Conservation (phyloP, 2,888 invertebrate genomes). For the Nezara viridula region DNA sequence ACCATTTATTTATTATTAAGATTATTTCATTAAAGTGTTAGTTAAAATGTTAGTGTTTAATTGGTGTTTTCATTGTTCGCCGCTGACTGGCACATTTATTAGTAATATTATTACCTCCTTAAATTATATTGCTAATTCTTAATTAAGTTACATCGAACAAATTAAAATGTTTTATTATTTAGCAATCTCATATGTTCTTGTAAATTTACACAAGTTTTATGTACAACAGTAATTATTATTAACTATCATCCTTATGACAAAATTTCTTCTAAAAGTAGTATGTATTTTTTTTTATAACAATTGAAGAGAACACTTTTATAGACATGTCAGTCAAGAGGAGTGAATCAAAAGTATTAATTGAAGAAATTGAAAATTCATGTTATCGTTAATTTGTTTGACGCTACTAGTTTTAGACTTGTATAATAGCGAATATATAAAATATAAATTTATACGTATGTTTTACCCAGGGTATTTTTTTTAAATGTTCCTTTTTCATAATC, state of each 20-base stretch:
- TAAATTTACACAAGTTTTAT: not conserved
- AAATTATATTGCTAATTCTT: too few relatives aligned
- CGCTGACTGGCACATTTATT: too few relatives aligned
- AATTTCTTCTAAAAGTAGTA: not conserved
- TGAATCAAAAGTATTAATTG: not conserved
- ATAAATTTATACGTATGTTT: slow-evolving; percentile 17
- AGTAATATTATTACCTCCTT: too few relatives aligned
- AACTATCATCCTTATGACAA: not conserved
- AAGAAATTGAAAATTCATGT: not conserved
- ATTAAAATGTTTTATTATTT: not conserved
- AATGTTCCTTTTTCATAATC: not conserved
- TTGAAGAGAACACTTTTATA: not conserved
- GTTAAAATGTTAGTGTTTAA: not conserved
- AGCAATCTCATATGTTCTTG: not conserved
- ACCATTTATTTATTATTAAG: not conserved
- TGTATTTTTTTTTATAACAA: not conserved
- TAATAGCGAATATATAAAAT: not conserved
- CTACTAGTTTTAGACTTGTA: not conserved
- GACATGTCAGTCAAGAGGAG: not conserved
- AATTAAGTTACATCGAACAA: too few relatives aligned
- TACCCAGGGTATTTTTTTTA: not conserved
- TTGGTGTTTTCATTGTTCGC: too few relatives aligned
- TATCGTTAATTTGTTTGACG: not conserved
- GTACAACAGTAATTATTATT: not conserved
- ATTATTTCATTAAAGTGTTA: not conserved